Conservation (phyloP, 2,797 vertebrate species). For the Acipenser ruthenus region DNA sequence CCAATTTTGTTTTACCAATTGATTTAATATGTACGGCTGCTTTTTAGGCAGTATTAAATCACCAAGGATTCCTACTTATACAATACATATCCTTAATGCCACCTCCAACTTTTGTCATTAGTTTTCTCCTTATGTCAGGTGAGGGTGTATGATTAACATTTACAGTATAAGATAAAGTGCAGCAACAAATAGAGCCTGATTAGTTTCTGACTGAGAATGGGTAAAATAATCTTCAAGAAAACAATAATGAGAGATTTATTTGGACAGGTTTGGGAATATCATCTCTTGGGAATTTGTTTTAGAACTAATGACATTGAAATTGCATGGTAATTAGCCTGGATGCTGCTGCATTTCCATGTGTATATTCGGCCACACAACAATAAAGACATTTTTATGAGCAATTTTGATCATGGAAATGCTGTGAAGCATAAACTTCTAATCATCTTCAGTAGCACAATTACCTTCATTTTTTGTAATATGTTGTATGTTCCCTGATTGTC, state of each 20-base stretch:
- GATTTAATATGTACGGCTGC: conserved; percentile 4
- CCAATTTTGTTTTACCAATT: conserved; percentile 11
- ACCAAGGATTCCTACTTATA: neutral
- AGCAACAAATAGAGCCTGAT: conserved; percentile 9
- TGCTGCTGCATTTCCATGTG: too few species aligned
- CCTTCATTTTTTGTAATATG: too few species aligned
- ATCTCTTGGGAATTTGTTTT: neutral
- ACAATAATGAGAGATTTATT: neutral
- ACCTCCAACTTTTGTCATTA: conserved; percentile 6
- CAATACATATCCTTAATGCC: conserved; percentile 2
- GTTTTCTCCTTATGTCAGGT: conserved; percentile 1
- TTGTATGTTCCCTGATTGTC: too few species aligned
- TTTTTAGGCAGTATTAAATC: conserved; percentile 5
- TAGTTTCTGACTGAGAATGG: conserved; percentile 7
- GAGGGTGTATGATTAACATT: neutral
- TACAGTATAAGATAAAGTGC: conserved; percentile 3
- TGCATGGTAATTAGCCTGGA: too few species aligned
- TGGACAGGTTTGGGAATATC: neutral
- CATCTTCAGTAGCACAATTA: too few species aligned
- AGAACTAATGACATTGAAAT: too few species aligned
- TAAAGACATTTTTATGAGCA: too few species aligned
- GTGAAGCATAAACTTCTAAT: too few species aligned
- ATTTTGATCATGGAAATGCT: too few species aligned
- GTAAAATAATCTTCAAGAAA: conserved; percentile 8
- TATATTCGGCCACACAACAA: too few species aligned